Conservation (phyloP, 2,797 vertebrate genomes). For the Paedocypris micromegethes region DNA sequence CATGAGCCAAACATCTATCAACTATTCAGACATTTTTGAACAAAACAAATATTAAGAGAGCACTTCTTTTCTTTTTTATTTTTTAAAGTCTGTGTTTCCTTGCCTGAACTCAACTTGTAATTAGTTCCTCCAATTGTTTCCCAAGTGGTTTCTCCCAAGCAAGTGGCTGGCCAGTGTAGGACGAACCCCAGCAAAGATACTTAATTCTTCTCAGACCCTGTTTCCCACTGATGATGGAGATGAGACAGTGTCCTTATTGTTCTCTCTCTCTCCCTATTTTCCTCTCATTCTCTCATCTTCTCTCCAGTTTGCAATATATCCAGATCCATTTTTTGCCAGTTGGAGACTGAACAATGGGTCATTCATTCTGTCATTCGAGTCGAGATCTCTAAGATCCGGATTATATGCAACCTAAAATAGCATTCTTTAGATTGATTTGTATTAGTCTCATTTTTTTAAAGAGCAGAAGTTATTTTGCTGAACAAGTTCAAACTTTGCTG, state of each 20-base stretch:
- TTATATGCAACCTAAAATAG: background rate
- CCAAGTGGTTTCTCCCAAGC: slow-evolving; percentile 40
- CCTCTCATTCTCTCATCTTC: background rate
- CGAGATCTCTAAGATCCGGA: slow-evolving; percentile 46
- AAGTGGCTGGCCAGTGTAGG: slow-evolving; percentile 39
- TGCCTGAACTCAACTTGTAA: slow-evolving; percentile 31
- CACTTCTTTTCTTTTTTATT: background rate
- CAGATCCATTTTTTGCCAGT: slow-evolving; percentile 18
- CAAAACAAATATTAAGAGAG: slow-evolving; percentile 14
- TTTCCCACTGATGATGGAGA: slow-evolving; percentile 44
- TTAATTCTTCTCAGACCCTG: slow-evolving; percentile 40
- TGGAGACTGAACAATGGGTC: slow-evolving; percentile 50
- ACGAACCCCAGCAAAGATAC: slow-evolving; percentile 38
- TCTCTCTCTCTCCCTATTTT: slow-evolving; percentile 27
- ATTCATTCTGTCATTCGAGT: slow-evolving; percentile 48
- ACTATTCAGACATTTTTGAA: background rate
- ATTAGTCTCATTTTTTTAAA: no score
- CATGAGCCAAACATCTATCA: slow-evolving; percentile 9
- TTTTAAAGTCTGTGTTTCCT: slow-evolving; percentile 6
- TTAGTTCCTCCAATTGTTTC: slow-evolving; percentile 42
- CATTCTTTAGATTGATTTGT: no score
- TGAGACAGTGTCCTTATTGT: slow-evolving; percentile 48
- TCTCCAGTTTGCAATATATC: slow-evolving; percentile 19
- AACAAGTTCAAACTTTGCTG: no score
- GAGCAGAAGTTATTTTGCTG: no score